Base-by-base conservation (phyloP, 1,140 invertebrate species). In the Cydia fagiglandana region DNA sequence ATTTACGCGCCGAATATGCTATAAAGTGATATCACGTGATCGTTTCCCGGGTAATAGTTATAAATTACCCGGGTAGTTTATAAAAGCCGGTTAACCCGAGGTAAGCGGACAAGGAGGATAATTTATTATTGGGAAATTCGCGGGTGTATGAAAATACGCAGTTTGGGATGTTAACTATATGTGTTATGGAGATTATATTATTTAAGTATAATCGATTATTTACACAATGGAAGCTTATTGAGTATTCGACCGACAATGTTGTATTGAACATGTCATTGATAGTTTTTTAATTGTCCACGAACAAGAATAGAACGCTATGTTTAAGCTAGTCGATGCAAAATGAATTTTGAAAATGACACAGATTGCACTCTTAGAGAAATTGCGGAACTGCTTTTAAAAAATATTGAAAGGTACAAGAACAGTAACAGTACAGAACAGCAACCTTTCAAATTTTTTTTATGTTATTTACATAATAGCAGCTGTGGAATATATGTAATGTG, bases 21-120 rank as follows among this genome's bases (percentile, higher is more conserved):
- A 91, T 92, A 92, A 92, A 92, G 87, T 92, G 88, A 92, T 92
- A 92, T 91, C 91, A 91, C 89, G 88, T 92, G 91, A 92, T 92
- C 91, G 90, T 88, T 90, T 88, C 87, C 82, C 85, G 86, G 86
- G 89, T 92, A 91, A 92, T 92, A 92, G 91, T 92, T 92, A 92
- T 92, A 92, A 92, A 92, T 90, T 92, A 92, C 89, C 82, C 83
- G 85, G 89, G 85, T 91, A 91, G 88, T 92, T 92, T 92, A 91
- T 92, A 92, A 92, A 92, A 91, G 89, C 91, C 89, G 89, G 91
- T 92, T 92, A 92, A 92, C 91, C 91, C 88, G 91, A 90, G 89
- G 89, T 92, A 91, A 91, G 88, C 89, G 89, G 90, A 92, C 91
- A 91, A 90, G 87, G 87, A 86, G 84, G 82, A 86, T 92, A 91